Conservation (phyloP, 2,113 vertebrate genomes). For the Oryzias javanicus region DNA sequence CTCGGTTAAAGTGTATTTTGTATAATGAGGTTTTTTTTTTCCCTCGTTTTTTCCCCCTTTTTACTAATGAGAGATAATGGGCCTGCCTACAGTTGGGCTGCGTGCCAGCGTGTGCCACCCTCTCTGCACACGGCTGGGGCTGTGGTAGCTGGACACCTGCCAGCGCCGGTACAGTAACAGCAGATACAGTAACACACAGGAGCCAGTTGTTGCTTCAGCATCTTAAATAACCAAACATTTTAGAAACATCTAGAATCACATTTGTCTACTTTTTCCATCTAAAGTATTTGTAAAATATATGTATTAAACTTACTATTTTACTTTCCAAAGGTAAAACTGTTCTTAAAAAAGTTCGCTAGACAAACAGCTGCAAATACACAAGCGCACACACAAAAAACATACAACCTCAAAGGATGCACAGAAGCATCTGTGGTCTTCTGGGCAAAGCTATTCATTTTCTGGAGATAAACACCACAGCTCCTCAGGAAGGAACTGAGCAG, state of each 20-base stretch:
- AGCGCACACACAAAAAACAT: constrained; percentile 31
- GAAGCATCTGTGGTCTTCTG: constrained; percentile 76
- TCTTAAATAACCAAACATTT: constrained; percentile 22
- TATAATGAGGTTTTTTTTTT: constrained; percentile 66
- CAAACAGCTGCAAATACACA: constrained; percentile 60
- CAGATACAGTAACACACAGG: constrained; percentile 54
- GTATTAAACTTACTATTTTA: too few relatives aligned
- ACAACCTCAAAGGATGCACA: constrained; percentile 68
- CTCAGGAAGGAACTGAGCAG: constrained; percentile 75
- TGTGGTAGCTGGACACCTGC: constrained; percentile 67
- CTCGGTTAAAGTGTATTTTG: constrained; percentile 63
- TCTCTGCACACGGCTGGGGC: constrained; percentile 63
- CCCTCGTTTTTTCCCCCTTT: constrained; percentile 46
- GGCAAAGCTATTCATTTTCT: constrained; percentile 76
- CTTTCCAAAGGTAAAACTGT: constrained; percentile 34
- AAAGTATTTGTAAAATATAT: too few relatives aligned
- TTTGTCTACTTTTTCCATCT: constrained; percentile 6
- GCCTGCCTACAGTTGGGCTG: constrained; percentile 73
- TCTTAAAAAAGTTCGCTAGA: constrained; percentile 52
- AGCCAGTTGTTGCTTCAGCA: constrained; percentile 40
- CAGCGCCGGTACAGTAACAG: constrained; percentile 66
- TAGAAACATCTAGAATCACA: constrained; percentile 46
- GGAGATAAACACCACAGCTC: constrained; percentile 75
- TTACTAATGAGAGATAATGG: constrained; percentile 79
- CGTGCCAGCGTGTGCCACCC: constrained; percentile 65